Base-by-base conservation (phyloP, 2,797 vertebrate genomes). In the Gobio occitaniae region DNA sequence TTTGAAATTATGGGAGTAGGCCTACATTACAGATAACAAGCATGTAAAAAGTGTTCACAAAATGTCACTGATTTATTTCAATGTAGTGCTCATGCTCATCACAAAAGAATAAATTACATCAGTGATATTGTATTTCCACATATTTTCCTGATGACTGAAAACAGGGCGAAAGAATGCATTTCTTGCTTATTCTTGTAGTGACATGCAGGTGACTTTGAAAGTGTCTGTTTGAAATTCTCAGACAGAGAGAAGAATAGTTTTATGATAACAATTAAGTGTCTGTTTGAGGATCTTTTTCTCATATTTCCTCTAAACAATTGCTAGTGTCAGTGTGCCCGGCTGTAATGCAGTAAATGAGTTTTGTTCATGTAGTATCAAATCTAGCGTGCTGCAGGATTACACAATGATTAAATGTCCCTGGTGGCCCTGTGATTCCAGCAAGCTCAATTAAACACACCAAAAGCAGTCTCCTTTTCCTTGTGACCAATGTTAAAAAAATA, bases 391-490 rank as follows among this genome's bases (percentile, higher is more conserved):
- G n/a, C 59, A 75, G 75, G 76, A 75, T 75, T 75, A 75, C 81
- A 83, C 81, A 83, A 65, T 66, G 81, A 83, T 75, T 83, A 65
- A 83, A 75, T 75, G 59, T 83, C 81, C 75, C 71, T 47, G 17
- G n/a, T 16, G 21, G 44, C 71, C 47, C 59, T 25, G 19, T 41
- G 59, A 83, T 44, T 50, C 44, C 56, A 38, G 70, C 71, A 17
- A 75, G 56, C 81, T 75, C 70, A 66, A 65, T 75, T 65, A 74
- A 75, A 50, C 81, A 63, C 41, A 52, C 19, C 36, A 52, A 82
- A 83, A 17, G 29, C 54, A 36, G 54, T 52, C 44, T 75, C 81
- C 63, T 6, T 36, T 47, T 47, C 69, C 41, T 12, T 7, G 69
- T 54, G 12, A 70, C 32, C 38, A n/a, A 69, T n/a, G 47, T 32